Evolutionary conservation across 1,140 invertebrate genomes (phyloP).

Genomic region (Teleogryllus occipitalis): DNA sequence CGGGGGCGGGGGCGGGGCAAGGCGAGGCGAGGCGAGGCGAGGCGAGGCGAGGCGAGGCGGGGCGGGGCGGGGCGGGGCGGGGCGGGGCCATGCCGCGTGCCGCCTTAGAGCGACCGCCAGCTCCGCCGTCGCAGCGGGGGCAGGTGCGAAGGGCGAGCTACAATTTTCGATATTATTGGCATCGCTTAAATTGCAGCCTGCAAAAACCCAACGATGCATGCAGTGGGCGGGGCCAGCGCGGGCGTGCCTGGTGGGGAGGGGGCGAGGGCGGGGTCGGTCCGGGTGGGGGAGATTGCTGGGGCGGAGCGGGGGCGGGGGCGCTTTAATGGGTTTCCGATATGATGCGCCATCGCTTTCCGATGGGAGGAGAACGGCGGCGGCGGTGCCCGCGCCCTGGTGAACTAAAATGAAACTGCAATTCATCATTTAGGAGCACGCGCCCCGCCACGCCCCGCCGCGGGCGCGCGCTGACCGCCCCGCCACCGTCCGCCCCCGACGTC

Average conservation of each 20-base stretch:
- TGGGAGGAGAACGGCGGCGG: too few species aligned
- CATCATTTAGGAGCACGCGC: background rate
- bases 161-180: background rate
- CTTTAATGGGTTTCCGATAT: constrained; percentile 4
- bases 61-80: too few species aligned
- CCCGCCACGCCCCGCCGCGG: too few species aligned
- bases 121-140: too few species aligned
- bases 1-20: too few species aligned
- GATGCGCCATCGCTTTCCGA: background rate
- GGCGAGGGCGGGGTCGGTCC: too few species aligned
- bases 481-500: background rate
- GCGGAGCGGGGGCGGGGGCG: too few species aligned
- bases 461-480: background rate
- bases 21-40: too few species aligned
- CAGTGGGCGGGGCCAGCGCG: too few species aligned
- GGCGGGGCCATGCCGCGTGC: too few species aligned
- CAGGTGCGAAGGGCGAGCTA: background rate
- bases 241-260: background rate
- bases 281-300: background rate
- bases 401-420: constrained; percentile 5
- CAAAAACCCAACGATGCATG: background rate
- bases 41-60: too few species aligned
- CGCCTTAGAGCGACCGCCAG: too few species aligned
- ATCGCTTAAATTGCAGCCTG: background rate
- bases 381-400: background rate